A percentile compares a stretch with the other conserved stretches of the same genome.
These are phyloP conservation scores for Noctuana brunneofusca DNA, from an alignment of 2,888 invertebrate genomes.

Conservation along the genomic window DNA sequence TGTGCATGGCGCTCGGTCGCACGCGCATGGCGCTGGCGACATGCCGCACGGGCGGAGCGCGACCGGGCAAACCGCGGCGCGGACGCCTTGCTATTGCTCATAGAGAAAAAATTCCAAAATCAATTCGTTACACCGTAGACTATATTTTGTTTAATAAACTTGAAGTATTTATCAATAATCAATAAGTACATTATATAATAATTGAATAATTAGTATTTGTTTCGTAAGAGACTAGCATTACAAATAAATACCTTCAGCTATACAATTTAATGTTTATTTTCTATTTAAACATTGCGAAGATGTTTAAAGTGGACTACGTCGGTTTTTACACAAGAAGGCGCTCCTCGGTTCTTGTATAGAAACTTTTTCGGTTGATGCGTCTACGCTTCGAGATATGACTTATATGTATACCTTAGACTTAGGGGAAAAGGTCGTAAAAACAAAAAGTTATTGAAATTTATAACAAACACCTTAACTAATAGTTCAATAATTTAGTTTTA, in stretches of 20 bases:
- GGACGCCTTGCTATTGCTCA: slow-evolving; percentile 66
- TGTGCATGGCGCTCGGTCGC: slow-evolving; percentile 16
- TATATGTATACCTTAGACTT: slow-evolving; percentile 79
- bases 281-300: slow-evolving; percentile 80
- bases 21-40: neutral
- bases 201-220: slow-evolving; percentile 83
- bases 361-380: slow-evolving; percentile 70
- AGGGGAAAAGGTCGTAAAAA: slow-evolving; percentile 81
- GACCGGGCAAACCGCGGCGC: slow-evolving; percentile 25
- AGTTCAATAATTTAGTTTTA: slow-evolving; percentile 78
- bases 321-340: slow-evolving; percentile 70
- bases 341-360: slow-evolving; percentile 64
- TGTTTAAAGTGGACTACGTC: slow-evolving; percentile 79
- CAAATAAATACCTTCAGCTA: slow-evolving; percentile 83
- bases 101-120: slow-evolving; percentile 78
- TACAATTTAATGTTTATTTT: slow-evolving; percentile 80
- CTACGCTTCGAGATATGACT: slow-evolving; percentile 82
- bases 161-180: slow-evolving; percentile 83
- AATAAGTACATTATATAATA: slow-evolving; percentile 83
- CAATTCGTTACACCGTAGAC: slow-evolving; percentile 81
- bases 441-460: slow-evolving; percentile 82
- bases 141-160: slow-evolving; percentile 81
- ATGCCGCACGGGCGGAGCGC: slow-evolving; percentile 32
- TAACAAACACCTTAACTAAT: slow-evolving; percentile 83
- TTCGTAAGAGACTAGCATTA: slow-evolving; percentile 83